Conservation (phyloP, 2,797 vertebrate genomes). For the Pipistrellus pygmaeus region DNA sequence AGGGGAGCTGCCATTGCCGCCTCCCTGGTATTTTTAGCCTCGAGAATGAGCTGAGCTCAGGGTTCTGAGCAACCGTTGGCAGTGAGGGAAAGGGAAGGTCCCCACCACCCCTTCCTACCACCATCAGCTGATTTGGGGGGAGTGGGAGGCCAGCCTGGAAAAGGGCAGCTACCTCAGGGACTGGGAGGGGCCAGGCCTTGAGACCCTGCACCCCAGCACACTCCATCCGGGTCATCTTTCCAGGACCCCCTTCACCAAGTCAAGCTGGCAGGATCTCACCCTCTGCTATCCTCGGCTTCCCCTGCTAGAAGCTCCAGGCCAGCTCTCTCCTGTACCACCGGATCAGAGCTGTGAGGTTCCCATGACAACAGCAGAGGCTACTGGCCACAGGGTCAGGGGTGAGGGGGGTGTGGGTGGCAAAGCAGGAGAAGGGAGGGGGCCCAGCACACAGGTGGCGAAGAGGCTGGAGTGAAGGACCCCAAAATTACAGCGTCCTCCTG, state of each 20-base stretch:
- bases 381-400: slow-evolving; percentile 79
- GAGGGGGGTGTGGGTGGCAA: slow-evolving; percentile 22
- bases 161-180: background rate
- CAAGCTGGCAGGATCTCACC: background rate
- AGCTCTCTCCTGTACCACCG: slow-evolving; percentile 54
- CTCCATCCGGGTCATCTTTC: background rate
- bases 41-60: slow-evolving; percentile 84
- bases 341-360: slow-evolving; percentile 78
- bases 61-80: slow-evolving; percentile 72
- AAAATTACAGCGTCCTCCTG: slow-evolving; percentile 4
- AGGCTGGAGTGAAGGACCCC: background rate
- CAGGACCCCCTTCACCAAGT: background rate
- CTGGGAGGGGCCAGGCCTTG: background rate
- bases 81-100: slow-evolving; percentile 62
- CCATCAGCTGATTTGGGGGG: slow-evolving; percentile 42
- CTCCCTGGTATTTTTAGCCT: slow-evolving; percentile 83
- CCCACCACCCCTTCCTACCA: slow-evolving; percentile 67
- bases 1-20: slow-evolving; percentile 68
- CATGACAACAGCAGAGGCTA: slow-evolving; percentile 78
- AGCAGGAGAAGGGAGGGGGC: slow-evolving; percentile 41
- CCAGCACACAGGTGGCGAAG: background rate
- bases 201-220: background rate
- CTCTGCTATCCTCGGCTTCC: slow-evolving; percentile 36
- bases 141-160: background rate
- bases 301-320: slow-evolving; percentile 65